These are phyloP conservation scores for Polydrusus cervinus DNA, from an alignment of 2,888 invertebrate genomes.

Conservation along the genomic window DNA sequence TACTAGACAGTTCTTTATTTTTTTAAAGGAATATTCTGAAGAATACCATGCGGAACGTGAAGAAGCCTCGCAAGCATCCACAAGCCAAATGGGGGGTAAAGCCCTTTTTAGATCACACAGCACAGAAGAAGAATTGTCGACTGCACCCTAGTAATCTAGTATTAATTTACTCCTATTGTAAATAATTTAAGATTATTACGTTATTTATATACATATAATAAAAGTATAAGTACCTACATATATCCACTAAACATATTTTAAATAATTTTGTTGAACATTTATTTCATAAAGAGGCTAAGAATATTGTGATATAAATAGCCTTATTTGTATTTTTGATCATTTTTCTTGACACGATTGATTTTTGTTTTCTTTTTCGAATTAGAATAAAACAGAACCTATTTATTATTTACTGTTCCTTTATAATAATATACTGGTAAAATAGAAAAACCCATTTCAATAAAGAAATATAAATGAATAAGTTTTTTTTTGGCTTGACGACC, in stretches of 20 bases:
- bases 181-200: constrained; percentile 27
- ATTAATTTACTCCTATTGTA: constrained; percentile 41
- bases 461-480: constrained; percentile 31
- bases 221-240: constrained; percentile 15
- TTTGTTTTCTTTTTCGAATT: constrained; percentile 22
- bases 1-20: no score
- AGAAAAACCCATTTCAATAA: constrained; percentile 49
- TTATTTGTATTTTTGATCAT: constrained; percentile 6
- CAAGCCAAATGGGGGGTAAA: constrained; percentile 75
- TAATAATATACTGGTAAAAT: constrained; percentile 9
- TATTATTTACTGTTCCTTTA: constrained; percentile 25
- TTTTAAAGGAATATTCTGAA: constrained; percentile 82
- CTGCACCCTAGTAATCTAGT: constrained; percentile 66
- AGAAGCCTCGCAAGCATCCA: constrained; percentile 76
- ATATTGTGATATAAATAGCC: constrained; percentile 2
- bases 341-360: constrained; percentile 14
- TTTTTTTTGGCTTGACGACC: constrained; percentile 19
- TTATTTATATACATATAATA: constrained; percentile 10
- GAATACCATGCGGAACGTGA: constrained; percentile 84
- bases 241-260: constrained; percentile 19
- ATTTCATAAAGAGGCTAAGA: constrained; percentile 4
- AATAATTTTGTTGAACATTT: constrained; percentile 20
- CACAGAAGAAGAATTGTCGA: constrained; percentile 88
- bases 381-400: not conserved
- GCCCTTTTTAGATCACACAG: constrained; percentile 84